Conservation (phyloP, 1,140 invertebrate species). For the Aphaenogaster floridana region DNA sequence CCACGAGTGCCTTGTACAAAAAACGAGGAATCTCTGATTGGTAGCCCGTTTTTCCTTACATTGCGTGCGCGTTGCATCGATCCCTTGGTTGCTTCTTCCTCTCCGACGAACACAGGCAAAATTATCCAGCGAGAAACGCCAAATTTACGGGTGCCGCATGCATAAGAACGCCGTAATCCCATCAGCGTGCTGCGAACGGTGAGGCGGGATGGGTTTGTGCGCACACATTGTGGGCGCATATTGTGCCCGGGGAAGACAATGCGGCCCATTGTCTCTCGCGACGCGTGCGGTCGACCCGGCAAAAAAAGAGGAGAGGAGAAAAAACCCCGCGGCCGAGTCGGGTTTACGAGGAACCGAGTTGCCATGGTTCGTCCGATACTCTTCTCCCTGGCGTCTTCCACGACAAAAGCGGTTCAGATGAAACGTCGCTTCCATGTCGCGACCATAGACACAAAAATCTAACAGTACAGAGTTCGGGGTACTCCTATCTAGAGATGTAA, state of each 20-base stretch:
- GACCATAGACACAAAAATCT: conserved; percentile 16
- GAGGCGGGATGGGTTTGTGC: conserved; percentile 22
- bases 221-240: conserved; percentile 67
- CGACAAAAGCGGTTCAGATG: conserved; percentile 31
- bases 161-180: conserved; percentile 56
- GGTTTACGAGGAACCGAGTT: neutral
- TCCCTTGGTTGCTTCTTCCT: conserved; percentile 2
- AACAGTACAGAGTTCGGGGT: neutral
- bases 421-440: conserved; percentile 4
- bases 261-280: conserved; percentile 65
- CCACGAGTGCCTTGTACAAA: neutral
- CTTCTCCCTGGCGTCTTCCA: neutral
- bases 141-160: conserved; percentile 52
- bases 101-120: neutral
- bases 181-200: conserved; percentile 21
- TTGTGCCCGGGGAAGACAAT: conserved; percentile 57
- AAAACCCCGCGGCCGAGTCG: neutral
- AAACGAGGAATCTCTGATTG: neutral
- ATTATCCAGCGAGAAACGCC: conserved; percentile 56
- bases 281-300: conserved; percentile 55
- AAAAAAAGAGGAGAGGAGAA: conserved; percentile 50
- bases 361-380: neutral
- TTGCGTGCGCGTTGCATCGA: neutral
- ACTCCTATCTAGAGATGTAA: neutral
- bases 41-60: too few relatives aligned